phyloP scores from a whole-genome alignment of 2,888 invertebrate genomes.

The Latrodectus hesperus region DNA sequence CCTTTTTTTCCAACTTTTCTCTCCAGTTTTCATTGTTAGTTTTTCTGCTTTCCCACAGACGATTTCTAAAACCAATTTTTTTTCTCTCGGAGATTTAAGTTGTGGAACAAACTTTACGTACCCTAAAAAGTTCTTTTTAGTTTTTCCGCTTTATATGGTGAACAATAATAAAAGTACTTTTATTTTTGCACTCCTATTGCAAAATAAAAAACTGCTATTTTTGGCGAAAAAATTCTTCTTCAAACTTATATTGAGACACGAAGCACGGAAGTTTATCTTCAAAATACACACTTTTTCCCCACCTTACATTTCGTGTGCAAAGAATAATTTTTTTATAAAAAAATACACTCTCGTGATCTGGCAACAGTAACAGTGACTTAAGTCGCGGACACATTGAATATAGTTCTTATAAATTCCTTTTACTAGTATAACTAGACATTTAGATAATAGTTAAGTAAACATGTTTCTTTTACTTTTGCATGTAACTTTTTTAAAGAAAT shows the following conservation, averaged over 20 bases:
- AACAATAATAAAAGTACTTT: slow-evolving; percentile 17
- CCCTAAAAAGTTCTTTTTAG: background rate
- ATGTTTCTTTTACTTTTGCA: too few relatives aligned
- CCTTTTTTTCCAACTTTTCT: background rate
- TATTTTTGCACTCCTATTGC: background rate
- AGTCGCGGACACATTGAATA: too few relatives aligned
- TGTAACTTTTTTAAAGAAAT: too few relatives aligned
- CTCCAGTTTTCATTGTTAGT: slow-evolving; percentile 37
- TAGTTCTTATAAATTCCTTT: too few relatives aligned
- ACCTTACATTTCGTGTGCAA: too few relatives aligned
- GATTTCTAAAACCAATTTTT: background rate
- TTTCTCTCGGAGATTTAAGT: slow-evolving; percentile 7
- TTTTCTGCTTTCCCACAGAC: background rate
- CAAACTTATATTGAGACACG: slow-evolving; percentile 5
- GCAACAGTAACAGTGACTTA: too few relatives aligned
- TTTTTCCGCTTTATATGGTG: background rate
- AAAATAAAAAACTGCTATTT: background rate
- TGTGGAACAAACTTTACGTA: slow-evolving; percentile 20
- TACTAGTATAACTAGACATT: too few relatives aligned
- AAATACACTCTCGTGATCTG: too few relatives aligned
- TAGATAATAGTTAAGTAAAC: too few relatives aligned
- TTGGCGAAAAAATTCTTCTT: background rate
- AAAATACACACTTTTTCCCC: background rate
- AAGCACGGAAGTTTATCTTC: slow-evolving; percentile 4
- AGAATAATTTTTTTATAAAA: too few relatives aligned